Base-by-base conservation (phyloP, 2,797 vertebrate genomes). In the Hoplostethus mediterraneus region DNA sequence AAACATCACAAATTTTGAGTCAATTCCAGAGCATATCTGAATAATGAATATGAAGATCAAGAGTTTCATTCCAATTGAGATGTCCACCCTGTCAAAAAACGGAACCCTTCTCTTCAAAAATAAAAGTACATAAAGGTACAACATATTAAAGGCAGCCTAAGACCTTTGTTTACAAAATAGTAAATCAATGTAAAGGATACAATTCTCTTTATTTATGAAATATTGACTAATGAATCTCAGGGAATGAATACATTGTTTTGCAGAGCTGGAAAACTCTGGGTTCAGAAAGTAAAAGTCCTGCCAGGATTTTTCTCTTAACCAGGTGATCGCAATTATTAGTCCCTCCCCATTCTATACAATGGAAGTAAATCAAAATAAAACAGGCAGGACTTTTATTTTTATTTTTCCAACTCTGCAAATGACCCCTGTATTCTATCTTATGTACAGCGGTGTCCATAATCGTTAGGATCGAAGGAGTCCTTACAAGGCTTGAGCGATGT, bases 1-100 rank as follows among this genome's bases (percentile, higher is more conserved):
- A 62, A 80, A 75, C n/a, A 60, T 30, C 31, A 63, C 60, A 63
- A 12, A 69, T 63, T 66, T 74, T 59, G 45, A 67, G 52, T 36
- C 6, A 60, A 60, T 12, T 44, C 10, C 13, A 1, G n/a, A 17
- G 8, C 38, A 25, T 2, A 60, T 60, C 25, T 40, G 53, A 77
- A 63, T 61, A 51, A 17, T 31, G 53, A 64, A 55, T 59, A 6
- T 67, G 28, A 65, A 42, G 5, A 57, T 79, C 44, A 54, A 30
- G 52, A 31, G 12, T 49, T n/a, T 49, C n/a, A 6, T 49, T 17
- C 6, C 25, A 54, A 30, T 30, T 54, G 28, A 30, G 28, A 31
- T 14, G 31, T 54, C 45, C 47, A n/a, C 47, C 16, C 8, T 49
- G 17, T 6, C 0, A 49, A 49, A 49, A 49, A 17, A n/a, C 16